A percentile compares a stretch with the other conserved stretches of the same genome.
Conservation (phyloP, 2,797 vertebrate species). For the Helicolenus hilgendorfi region DNA sequence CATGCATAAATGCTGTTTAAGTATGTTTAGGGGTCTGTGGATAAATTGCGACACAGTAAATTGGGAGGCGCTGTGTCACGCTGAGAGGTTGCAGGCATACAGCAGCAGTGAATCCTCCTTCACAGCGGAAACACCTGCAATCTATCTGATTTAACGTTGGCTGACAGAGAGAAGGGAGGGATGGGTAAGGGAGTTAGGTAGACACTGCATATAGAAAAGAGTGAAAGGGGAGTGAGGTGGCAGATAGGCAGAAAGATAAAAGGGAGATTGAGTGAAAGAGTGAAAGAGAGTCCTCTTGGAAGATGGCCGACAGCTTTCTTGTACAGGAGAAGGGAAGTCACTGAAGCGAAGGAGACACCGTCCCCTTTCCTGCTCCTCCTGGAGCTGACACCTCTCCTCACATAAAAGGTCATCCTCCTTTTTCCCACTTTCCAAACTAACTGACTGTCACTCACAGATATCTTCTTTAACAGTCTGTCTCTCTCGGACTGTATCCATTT, state of each 20-base stretch:
- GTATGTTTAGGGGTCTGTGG: conserved; percentile 56
- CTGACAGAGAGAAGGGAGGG: conserved; percentile 54
- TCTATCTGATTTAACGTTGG: conserved; percentile 75
- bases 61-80: conserved; percentile 68
- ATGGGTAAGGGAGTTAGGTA: not conserved
- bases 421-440: conserved; percentile 58
- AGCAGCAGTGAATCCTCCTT: conserved; percentile 66
- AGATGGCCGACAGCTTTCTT: conserved; percentile 77
- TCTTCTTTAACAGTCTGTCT: conserved; percentile 51
- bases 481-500: conserved; percentile 31
- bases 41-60: conserved; percentile 65
- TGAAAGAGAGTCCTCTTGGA: conserved; percentile 59
- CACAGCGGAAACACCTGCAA: conserved; percentile 75
- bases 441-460: conserved; percentile 69
- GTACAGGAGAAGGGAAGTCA: conserved; percentile 65
- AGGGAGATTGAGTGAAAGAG: conserved; percentile 57
- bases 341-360: conserved; percentile 74
- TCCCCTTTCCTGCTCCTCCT: conserved; percentile 59
- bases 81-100: conserved; percentile 54
- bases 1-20: conserved; percentile 72
- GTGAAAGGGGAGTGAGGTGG: conserved; percentile 27
- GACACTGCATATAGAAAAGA: conserved; percentile 31
- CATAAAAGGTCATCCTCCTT: conserved; percentile 66
- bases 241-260: conserved; percentile 62
- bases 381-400: conserved; percentile 73